Percentiles rank a stretch among this genome's conserved stretches.
Conservation (phyloP, 2,888 invertebrate genomes). For the Axea sp. region DNA sequence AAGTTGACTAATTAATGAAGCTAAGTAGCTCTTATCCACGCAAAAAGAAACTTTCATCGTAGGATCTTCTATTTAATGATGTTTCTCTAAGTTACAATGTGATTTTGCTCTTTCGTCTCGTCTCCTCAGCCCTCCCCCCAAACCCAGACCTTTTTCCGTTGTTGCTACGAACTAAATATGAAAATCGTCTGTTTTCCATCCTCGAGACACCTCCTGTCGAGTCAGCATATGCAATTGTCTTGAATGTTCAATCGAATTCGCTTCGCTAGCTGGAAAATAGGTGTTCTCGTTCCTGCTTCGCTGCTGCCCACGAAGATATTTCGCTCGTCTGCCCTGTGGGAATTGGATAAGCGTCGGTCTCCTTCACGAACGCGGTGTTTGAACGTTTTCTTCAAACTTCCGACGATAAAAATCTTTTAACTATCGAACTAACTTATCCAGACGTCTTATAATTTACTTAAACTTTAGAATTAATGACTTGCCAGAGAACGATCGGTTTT, state of each 20-base stretch:
- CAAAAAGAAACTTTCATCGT: too few relatives aligned
- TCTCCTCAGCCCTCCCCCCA: too few relatives aligned
- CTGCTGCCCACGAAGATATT: conserved; percentile 50
- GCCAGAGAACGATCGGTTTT: conserved; percentile 15
- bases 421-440: conserved; percentile 52
- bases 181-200: conserved; percentile 57
- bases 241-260: conserved; percentile 49
- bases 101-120: too few relatives aligned
- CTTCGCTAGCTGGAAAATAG: conserved; percentile 54
- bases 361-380: conserved; percentile 13
- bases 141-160: too few relatives aligned
- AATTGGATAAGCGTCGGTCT: conserved; percentile 56
- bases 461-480: conserved; percentile 51
- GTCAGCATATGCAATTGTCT: conserved; percentile 60
- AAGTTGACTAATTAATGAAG: too few relatives aligned
- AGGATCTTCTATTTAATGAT: too few relatives aligned
- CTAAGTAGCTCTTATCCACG: too few relatives aligned
- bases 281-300: conserved; percentile 11
- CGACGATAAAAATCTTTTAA: conserved; percentile 57
- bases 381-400: conserved; percentile 55
- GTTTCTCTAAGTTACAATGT: too few relatives aligned
- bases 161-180: too few relatives aligned
- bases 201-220: conserved; percentile 39
- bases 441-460: conserved; percentile 56
- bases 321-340: conserved; percentile 37